These are phyloP conservation scores for Dendrocincla fuliginosa DNA, from an alignment of 2,797 vertebrate genomes.

Conservation along the genomic window DNA sequence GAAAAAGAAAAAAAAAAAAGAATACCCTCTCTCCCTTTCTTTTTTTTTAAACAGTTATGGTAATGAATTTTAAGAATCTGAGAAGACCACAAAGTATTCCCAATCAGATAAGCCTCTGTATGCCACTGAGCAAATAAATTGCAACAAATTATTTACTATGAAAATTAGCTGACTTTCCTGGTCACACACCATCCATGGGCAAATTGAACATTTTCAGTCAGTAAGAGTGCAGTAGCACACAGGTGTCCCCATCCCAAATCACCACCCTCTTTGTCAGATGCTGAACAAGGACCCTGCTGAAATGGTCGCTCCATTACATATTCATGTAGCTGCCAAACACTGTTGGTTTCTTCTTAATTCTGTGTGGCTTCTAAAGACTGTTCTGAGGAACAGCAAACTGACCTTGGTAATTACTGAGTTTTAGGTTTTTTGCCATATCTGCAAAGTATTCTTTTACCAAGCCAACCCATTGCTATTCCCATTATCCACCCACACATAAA, in stretches of 20 bases:
- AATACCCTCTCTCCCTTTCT: not conserved
- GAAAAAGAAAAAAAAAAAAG: not conserved
- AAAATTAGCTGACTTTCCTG: not conserved
- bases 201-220: not conserved
- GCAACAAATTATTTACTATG: not conserved
- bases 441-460: not conserved
- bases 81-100: not conserved
- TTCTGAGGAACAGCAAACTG: not conserved
- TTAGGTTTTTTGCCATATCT: not conserved
- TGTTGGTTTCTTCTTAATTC: not conserved
- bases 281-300: not conserved
- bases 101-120: not conserved
- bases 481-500: not conserved
- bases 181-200: not conserved
- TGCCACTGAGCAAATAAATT: not conserved
- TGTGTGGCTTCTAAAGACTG: not conserved
- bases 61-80: not conserved
- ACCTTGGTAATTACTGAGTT: not conserved
- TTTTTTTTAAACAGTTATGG: not conserved
- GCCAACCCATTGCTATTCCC: not conserved
- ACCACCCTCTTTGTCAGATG: not conserved
- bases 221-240: not conserved
- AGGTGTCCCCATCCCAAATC: not conserved
- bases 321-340: not conserved
- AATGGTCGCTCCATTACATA: not conserved